These are phyloP conservation scores for Sarcophaga bullata DNA, from an alignment of 1,140 invertebrate species.

Conservation along the genomic window DNA sequence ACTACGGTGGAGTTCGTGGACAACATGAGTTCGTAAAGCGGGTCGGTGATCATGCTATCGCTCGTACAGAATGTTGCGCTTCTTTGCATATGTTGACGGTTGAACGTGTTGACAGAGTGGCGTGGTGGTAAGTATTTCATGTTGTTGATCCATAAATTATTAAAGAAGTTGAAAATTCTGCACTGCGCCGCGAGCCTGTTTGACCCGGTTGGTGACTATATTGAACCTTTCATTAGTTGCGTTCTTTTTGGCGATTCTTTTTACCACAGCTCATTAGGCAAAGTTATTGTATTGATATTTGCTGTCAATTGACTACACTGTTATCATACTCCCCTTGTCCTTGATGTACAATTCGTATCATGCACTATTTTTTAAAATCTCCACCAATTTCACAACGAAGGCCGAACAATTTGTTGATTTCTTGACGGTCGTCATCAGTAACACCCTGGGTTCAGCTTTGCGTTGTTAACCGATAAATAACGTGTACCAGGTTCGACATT, in stretches of 20 bases:
- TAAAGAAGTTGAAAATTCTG: conserved; percentile 78
- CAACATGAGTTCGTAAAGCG: conserved; percentile 48
- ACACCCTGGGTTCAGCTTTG: conserved; percentile 95
- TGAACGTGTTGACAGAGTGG: conserved; percentile 61
- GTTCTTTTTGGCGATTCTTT: conserved; percentile 92
- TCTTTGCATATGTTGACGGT: conserved; percentile 64
- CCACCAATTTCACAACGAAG: conserved; percentile 94
- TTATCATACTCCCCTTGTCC: conserved; percentile 67
- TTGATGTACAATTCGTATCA: conserved; percentile 86
- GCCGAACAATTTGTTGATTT: conserved; percentile 98
- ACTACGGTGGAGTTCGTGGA: conserved; percentile 34
- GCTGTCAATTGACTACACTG: background rate
- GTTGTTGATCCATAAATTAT: conserved; percentile 69
- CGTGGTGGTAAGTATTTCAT: conserved; percentile 61
- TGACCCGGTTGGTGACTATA: conserved; percentile 76
- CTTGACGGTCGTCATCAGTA: conserved; percentile 98
- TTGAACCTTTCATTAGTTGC: conserved; percentile 93
- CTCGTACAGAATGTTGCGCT: conserved; percentile 48
- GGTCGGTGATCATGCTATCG: conserved; percentile 49
- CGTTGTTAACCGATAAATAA: conserved; percentile 95
- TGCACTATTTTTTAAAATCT: conserved; percentile 92
- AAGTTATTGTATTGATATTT: background rate
- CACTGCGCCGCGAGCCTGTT: conserved; percentile 73
- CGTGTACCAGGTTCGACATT: conserved; percentile 94
- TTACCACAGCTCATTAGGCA: conserved; percentile 72